Base-by-base conservation (phyloP, 2,113 vertebrate genomes). In the Hipposideros armiger region DNA sequence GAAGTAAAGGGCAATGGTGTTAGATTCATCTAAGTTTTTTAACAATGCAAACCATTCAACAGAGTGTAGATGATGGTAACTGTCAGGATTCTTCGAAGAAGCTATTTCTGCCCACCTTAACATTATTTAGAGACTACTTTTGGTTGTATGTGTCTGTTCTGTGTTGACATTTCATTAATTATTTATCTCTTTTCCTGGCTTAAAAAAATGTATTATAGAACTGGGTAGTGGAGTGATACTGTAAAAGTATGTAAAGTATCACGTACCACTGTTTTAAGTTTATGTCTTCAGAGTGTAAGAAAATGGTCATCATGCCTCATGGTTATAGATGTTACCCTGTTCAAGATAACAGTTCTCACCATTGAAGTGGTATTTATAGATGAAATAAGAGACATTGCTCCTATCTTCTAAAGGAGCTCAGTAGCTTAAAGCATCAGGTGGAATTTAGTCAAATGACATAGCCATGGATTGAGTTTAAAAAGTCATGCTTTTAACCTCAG, bases 141-240 rank as follows among this genome's bases (percentile, higher is more conserved):
- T 88, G 40, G 56, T 86, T 36, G 47, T 88, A 24, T 69, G 40
- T 83, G 13, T 78, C 81, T 67, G n/a, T 22, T 90, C 16, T 86
- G 4, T 83, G 14, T 52, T 95, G 67, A 76, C 36, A 87, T 50
- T 50, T 28, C 66, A 83, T 70, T 0, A 32, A 95, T 94, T 90
- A 87, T 89, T 93, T 94, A 70, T 82, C 60, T 77, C 32, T 30
- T 95, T 90, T 87, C 19, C 45, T 81, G 77, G n/a, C 58, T 95
- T 89, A 40, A 7, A 42, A 64, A 72, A 45, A 32, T 83, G 82
- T 62, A 81, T 94, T 83, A 16, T 52, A 81, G 24, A 93, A n/a
- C 36, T 26, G 9, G 4, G 2, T 36, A 7, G 47, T 85, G 13
- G 56, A 80, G 19, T 45, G 60, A 73, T 30, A 36, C 22, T 86